A percentile compares a stretch with the other conserved stretches of the same genome.
These are phyloP conservation scores for Tipula lateralis DNA, from an alignment of 2,888 invertebrate species.

Conservation along the genomic window DNA sequence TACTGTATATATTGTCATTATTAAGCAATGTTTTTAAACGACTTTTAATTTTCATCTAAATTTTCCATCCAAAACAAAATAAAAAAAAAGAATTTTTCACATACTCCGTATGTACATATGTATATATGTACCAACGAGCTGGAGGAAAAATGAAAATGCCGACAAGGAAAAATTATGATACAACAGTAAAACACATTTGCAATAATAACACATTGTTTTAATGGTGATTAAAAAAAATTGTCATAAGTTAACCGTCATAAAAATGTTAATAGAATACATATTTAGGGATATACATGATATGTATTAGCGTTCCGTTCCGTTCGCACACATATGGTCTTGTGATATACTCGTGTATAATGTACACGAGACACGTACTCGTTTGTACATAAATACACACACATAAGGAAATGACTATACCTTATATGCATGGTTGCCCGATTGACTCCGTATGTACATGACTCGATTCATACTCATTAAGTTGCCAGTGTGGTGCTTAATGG, in stretches of 20 bases:
- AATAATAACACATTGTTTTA: slow-evolving; percentile 28
- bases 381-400: background rate
- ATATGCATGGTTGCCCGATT: background rate
- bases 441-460: background rate
- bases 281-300: background rate
- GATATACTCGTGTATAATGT: background rate
- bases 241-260: slow-evolving; percentile 24
- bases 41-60: slow-evolving; percentile 19
- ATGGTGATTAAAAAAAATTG: slow-evolving; percentile 28
- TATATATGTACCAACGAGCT: no score
- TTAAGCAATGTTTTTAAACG: slow-evolving; percentile 24
- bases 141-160: background rate
- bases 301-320: background rate
- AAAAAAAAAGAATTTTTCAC: no score
- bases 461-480: background rate
- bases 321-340: background rate
- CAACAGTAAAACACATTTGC: slow-evolving; percentile 24
- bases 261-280: slow-evolving; percentile 19
- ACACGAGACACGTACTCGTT: background rate
- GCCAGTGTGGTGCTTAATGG: background rate
- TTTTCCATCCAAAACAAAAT: background rate
- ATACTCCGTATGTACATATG: no score
- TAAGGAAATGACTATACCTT: background rate
- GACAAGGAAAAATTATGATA: slow-evolving; percentile 25
- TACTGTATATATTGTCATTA: background rate